A percentile compares a stretch with the other conserved stretches of the same genome.
These are phyloP conservation scores for Acipenser oxyrinchus DNA, from an alignment of 2,797 vertebrate genomes.

Conservation along the genomic window DNA sequence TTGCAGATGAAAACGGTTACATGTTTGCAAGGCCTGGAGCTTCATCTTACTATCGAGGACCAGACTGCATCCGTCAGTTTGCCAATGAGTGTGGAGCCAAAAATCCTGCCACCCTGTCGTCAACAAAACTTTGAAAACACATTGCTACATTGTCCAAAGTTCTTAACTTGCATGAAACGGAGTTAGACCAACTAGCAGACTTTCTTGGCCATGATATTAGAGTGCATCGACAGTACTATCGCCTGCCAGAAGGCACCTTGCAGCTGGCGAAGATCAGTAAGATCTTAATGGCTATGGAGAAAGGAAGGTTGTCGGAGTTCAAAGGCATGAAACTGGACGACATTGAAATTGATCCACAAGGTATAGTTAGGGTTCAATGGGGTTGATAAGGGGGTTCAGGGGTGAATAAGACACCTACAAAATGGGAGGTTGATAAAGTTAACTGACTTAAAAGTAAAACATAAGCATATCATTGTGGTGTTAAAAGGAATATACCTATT, in stretches of 20 bases:
- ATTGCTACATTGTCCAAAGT: not conserved
- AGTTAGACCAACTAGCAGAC: slow-evolving; percentile 10
- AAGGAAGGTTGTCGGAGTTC: not conserved
- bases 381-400: no score
- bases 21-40: not conserved
- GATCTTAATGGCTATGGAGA: not conserved
- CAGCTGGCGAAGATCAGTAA: slow-evolving; percentile 11
- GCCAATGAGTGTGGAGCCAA: slow-evolving; percentile 1
- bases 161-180: slow-evolving; percentile 9
- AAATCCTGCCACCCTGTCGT: not conserved
- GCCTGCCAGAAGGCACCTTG: slow-evolving; percentile 10
- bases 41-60: not conserved
- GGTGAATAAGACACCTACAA: no score
- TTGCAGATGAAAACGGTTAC: no score
- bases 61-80: not conserved
- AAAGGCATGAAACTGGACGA: slow-evolving; percentile 2
- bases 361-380: no score
- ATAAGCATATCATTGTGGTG: no score
- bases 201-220: slow-evolving; percentile 11
- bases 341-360: no score
- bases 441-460: no score
- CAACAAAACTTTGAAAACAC: not conserved
- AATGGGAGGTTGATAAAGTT: no score
- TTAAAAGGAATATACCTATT: no score
- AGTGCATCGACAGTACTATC: slow-evolving; percentile 6